Conservation (phyloP, 2,797 vertebrate genomes). For the Mareca penelope region DNA sequence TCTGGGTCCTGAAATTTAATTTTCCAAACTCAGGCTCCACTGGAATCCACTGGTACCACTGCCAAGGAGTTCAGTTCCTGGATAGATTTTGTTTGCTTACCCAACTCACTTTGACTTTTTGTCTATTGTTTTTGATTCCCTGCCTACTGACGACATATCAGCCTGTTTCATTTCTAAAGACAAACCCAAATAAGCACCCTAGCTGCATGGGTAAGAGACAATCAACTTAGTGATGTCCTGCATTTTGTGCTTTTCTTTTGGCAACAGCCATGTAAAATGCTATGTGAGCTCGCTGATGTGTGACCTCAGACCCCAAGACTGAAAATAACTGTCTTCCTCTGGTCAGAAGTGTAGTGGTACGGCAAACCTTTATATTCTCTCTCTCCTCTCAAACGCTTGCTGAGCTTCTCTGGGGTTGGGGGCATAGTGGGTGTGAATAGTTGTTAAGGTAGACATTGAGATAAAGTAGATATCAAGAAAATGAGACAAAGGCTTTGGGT, state of each 20-base stretch:
- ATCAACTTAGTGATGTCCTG: not conserved
- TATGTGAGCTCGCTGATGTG: not conserved
- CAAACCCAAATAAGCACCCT: not conserved
- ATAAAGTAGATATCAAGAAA: not conserved
- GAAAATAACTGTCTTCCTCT: not conserved
- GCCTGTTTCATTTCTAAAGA: constrained; percentile 20
- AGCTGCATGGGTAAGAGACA: not conserved
- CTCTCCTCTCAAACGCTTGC: not conserved
- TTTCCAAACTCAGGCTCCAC: constrained; percentile 46
- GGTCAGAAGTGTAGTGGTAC: not conserved
- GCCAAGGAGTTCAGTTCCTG: constrained; percentile 33
- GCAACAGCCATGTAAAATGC: not conserved
- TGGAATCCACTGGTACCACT: constrained; percentile 29
- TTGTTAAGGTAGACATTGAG: not conserved
- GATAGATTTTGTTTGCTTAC: constrained; percentile 37
- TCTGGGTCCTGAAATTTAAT: constrained; percentile 4
- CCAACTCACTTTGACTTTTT: constrained; percentile 35
- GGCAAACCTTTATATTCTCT: not conserved
- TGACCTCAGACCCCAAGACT: not conserved
- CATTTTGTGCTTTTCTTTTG: not conserved
- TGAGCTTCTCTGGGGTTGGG: not conserved
- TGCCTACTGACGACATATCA: constrained; percentile 3
- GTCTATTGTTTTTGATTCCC: not conserved
- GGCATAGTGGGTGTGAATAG: not conserved
- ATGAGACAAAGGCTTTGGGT: not conserved